A percentile compares a stretch with the other conserved stretches of the same genome.
Conservation (phyloP, 1,140 invertebrate genomes). For the Zaprionus inermis region DNA sequence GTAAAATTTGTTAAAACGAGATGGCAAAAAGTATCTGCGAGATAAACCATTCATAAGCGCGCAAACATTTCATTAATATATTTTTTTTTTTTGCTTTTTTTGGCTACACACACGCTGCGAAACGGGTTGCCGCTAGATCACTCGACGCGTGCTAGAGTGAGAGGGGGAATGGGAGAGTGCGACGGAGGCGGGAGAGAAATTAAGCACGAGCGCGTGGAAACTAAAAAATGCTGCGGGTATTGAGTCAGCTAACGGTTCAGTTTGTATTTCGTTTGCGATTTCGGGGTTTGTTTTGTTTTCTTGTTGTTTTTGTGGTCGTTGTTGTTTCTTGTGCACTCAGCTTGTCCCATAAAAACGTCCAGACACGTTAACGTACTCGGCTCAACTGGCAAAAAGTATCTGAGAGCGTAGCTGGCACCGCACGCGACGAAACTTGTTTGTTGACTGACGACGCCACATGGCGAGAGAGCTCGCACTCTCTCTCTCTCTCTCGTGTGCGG, state of each 20-base stretch:
- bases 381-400: constrained; percentile 60
- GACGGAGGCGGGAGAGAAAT: neutral
- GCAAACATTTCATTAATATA: constrained; percentile 56
- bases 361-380: constrained; percentile 61
- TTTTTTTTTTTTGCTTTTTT: constrained; percentile 17
- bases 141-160: constrained; percentile 4
- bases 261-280: neutral
- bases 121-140: constrained; percentile 34
- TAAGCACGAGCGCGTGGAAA: constrained; percentile 25
- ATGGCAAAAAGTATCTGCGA: constrained; percentile 43
- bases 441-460: constrained; percentile 24
- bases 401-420: constrained; percentile 43
- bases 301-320: constrained; percentile 5
- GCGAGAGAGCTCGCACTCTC: constrained; percentile 13
- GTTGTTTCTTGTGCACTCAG: constrained; percentile 16
- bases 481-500: neutral
- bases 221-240: neutral
- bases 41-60: constrained; percentile 58
- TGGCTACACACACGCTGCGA: constrained; percentile 46
- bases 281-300: constrained; percentile 4
- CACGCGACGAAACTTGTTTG: constrained; percentile 49
- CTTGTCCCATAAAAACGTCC: constrained; percentile 55
- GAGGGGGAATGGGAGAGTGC: neutral
- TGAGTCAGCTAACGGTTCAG: constrained; percentile 23
- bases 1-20: constrained; percentile 17